phyloP scores from a whole-genome alignment of 2,113 vertebrate genomes.

The Columba livia region DNA sequence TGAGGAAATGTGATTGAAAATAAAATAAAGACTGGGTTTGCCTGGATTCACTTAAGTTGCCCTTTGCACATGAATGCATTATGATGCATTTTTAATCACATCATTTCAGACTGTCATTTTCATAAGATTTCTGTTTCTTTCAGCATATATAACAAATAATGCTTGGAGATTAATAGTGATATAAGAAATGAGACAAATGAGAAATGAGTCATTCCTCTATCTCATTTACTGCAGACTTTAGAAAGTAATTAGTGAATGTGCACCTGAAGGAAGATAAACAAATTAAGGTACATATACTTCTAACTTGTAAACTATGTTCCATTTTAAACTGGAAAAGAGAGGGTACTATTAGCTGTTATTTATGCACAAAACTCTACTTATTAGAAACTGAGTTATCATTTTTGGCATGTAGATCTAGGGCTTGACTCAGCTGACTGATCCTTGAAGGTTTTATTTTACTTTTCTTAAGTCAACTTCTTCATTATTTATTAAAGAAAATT shows the following conservation, averaged over 20 bases:
- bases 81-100: background rate
- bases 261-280: background rate
- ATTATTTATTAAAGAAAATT: constrained; percentile 18
- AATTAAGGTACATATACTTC: background rate
- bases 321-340: background rate
- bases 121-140: background rate
- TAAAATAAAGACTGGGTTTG: background rate
- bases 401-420: background rate
- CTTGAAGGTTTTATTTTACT: background rate
- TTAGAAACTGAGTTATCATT: background rate
- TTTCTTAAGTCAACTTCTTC: background rate
- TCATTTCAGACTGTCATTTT: background rate
- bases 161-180: background rate
- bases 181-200: background rate
- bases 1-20: background rate
- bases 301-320: background rate
- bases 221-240: background rate
- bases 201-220: background rate
- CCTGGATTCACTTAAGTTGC: background rate
- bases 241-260: background rate
- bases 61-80: background rate
- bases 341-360: background rate
- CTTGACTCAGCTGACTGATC: background rate
- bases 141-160: background rate
- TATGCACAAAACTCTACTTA: background rate